These are phyloP conservation scores for Austrolebias charrua DNA, from an alignment of 2,797 vertebrate genomes.

Conservation along the genomic window DNA sequence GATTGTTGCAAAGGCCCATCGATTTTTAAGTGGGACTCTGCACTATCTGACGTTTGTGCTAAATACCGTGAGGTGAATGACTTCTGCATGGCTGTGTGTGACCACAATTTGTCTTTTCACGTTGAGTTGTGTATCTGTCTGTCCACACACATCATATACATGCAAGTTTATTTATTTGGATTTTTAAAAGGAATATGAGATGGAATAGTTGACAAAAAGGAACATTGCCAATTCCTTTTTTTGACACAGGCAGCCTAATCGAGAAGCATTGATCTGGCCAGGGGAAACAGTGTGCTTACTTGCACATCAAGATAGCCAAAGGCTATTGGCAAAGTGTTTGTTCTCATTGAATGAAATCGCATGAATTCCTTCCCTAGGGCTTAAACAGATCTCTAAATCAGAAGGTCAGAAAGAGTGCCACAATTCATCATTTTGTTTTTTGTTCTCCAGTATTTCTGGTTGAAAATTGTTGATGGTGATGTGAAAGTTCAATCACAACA, in stretches of 20 bases:
- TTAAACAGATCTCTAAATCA: conserved; percentile 59
- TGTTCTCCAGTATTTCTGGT: conserved; percentile 38
- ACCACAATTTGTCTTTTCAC: conserved; percentile 30
- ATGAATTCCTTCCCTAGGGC: conserved; percentile 60
- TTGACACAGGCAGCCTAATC: conserved; percentile 54
- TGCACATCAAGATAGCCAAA: conserved; percentile 65
- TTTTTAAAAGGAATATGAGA: conserved; percentile 30
- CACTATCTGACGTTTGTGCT: conserved; percentile 59
- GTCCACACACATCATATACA: conserved; percentile 2
- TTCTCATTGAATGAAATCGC: conserved; percentile 72
- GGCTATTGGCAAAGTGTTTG: conserved; percentile 76
- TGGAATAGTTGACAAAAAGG: conserved; percentile 40
- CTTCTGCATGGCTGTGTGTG: conserved; percentile 33
- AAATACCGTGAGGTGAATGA: conserved; percentile 56
- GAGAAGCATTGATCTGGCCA: conserved; percentile 62
- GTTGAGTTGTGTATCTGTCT: conserved; percentile 4
- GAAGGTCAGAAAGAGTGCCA: conserved; percentile 57
- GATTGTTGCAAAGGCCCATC: conserved; percentile 75
- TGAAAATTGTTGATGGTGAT: conserved; percentile 30
- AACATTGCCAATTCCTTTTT: conserved; percentile 40
- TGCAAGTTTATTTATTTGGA: conserved; percentile 27
- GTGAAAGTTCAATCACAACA: conserved; percentile 17
- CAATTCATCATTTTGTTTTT: conserved; percentile 46
- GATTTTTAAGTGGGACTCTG: conserved; percentile 65
- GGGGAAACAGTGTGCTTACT: conserved; percentile 65